Evolutionary conservation across 92 coral and sea anemone genomes (phyloP), one percentile per base, ranked within the genome.

Genomic region (Scolanthus callimorphus): DNA sequence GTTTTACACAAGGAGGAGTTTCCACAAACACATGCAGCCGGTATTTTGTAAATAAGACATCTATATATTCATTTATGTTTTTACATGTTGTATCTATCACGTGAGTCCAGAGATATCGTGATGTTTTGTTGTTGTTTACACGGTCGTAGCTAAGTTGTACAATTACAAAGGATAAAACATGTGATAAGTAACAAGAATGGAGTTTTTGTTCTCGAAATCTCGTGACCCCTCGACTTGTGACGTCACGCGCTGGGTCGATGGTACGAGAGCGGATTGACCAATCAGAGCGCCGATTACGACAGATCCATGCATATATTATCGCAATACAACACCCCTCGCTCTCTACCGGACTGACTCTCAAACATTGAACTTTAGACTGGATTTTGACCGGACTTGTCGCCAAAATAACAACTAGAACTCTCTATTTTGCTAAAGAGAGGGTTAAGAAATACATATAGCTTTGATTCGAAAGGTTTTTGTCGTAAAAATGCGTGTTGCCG

Each of bases 341-440:
- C 57, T 68, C 19, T 56, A 68, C 58, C 37, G 75, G 75, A 68
- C 49, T 68, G 65, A 27, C 58, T 27, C 20, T 20, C 53, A 56
- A 55, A 39, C 75, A 29, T 23, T 57, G 74, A 30, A 57, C 57
- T 68, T 68, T 68, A 61, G 51, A 26, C 50, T 19, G 45, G 55
- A 57, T 17, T 43, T 55, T 21, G 27, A 55, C 75, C 51, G 75
- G 65, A 55, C 57, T 68, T 56, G 75, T 56, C 75, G 65, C 21
- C 15, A 30, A 19, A 68, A 27, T 31, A 25, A 27, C 17, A 9
- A 11, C 17, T 46, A 46, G 23, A 20, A 6, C 52, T 20, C 6
- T 10, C 52, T 34, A 34, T 6, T 15, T 6, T 15, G 41, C 15
- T 34, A 6, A 46, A 19, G 52, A 20, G 23, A 11, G 52, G 23